Evolutionary conservation across 2,113 vertebrate genomes (phyloP).

Genomic region (Sceloporus undulatus): DNA sequence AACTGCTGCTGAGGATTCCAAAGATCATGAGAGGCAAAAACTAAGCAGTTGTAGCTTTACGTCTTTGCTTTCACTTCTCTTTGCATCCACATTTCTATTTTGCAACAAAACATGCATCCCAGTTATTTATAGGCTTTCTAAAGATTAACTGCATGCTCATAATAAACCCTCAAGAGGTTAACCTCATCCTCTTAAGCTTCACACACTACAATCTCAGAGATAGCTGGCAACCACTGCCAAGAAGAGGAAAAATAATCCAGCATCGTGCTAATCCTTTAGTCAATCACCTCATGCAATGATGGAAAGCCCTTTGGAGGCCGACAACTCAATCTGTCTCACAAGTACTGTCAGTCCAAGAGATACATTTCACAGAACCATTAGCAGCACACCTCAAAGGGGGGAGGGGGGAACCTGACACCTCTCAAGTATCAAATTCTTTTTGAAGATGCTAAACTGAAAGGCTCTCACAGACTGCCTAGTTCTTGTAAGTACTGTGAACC

Average conservation of each 20-base stretch:
- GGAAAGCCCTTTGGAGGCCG: conserved; percentile 61
- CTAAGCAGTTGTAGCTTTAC: neutral
- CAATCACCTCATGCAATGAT: conserved; percentile 77
- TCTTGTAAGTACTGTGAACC: neutral
- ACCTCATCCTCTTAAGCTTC: conserved; percentile 83
- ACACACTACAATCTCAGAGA: conserved; percentile 78
- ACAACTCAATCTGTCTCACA: conserved; percentile 74
- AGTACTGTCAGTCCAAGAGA: conserved; percentile 51
- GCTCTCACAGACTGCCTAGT: neutral
- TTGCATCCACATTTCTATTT: conserved; percentile 69
- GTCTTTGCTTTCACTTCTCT: conserved; percentile 62
- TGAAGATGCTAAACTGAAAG: neutral
- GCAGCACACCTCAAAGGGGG: conserved; percentile 31
- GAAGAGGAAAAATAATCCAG: conserved; percentile 78
- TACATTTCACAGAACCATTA: conserved; percentile 58
- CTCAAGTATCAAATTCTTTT: neutral
- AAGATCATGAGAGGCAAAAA: conserved; percentile 41
- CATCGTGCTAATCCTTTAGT: conserved; percentile 80
- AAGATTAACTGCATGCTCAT: conserved; percentile 79
- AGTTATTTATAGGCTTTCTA: conserved; percentile 80
- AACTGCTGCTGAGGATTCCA: conserved; percentile 51
- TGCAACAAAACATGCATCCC: conserved; percentile 75
- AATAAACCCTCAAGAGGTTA: conserved; percentile 82
- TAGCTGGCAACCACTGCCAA: conserved; percentile 75
- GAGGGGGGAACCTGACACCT: conserved; percentile 10